Conservation (phyloP, 2,113 vertebrate genomes). For the Parotia lawesii region DNA sequence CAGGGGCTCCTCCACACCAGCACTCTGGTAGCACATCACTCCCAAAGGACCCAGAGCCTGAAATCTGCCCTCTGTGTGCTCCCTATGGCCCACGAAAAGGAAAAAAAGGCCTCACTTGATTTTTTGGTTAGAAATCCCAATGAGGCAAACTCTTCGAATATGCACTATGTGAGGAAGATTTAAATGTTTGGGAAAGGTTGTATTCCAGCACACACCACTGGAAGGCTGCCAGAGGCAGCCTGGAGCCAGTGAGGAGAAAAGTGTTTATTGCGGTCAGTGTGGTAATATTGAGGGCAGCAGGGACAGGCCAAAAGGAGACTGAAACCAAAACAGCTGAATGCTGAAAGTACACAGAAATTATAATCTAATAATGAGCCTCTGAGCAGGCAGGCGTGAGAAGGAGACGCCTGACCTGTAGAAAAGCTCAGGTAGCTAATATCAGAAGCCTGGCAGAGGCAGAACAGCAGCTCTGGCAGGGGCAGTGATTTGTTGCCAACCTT, state of each 20-base stretch:
- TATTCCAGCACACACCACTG: not conserved
- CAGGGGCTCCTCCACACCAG: not conserved
- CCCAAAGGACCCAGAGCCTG: not conserved
- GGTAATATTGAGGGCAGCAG: conserved; percentile 12
- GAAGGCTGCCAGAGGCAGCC: conserved; percentile 33
- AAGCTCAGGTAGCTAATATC: conserved; percentile 12
- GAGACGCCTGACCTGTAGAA: not conserved
- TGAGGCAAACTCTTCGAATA: not conserved
- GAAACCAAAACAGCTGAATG: not conserved
- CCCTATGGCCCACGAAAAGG: not conserved
- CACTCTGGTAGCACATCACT: fast-evolving
- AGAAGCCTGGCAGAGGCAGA: not conserved
- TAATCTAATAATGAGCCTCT: conserved; percentile 2
- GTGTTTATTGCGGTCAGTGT: conserved; percentile 25
- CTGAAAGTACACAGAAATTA: not conserved
- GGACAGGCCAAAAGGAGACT: not conserved
- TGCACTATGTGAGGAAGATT: not conserved
- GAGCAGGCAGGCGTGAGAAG: not conserved
- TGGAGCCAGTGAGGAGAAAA: not conserved
- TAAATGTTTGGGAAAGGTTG: not conserved
- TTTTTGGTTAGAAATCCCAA: not conserved
- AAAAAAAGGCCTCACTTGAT: not conserved
- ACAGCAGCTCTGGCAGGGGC: fast-evolving
- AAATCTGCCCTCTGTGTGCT: not conserved
- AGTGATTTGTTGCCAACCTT: not conserved